Conservation (phyloP, 2,797 vertebrate species). For the Rachycentron canadum region DNA sequence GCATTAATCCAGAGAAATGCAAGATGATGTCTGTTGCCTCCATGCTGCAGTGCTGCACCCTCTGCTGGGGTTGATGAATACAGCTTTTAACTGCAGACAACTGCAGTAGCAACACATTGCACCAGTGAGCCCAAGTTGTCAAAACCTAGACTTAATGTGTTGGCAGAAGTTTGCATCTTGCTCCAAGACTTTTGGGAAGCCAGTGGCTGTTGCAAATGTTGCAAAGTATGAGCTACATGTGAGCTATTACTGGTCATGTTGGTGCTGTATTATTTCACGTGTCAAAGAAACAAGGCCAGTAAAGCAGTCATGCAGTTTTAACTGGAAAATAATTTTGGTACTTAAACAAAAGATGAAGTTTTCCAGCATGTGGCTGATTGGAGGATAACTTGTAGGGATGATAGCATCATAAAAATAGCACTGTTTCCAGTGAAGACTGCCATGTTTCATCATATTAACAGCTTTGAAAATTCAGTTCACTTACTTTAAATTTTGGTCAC, state of each 20-base stretch:
- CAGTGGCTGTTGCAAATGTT: neutral
- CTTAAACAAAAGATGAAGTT: neutral
- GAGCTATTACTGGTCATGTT: neutral
- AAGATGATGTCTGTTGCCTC: constrained; percentile 30
- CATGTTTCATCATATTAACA: neutral
- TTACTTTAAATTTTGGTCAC: constrained; percentile 7
- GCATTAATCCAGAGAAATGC: constrained; percentile 42
- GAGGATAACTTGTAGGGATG: neutral
- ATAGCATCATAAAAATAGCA: neutral
- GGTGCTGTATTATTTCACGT: neutral
- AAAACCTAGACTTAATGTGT: neutral
- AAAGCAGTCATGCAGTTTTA: neutral
- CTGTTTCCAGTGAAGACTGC: neutral
- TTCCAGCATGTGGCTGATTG: neutral
- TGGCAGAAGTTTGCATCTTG: constrained; percentile 7
- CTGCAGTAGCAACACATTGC: constrained; percentile 21
- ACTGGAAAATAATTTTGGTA: neutral
- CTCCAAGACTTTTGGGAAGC: neutral
- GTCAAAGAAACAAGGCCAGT: neutral
- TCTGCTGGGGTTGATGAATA: constrained; percentile 77
- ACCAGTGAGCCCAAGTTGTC: constrained; percentile 34
- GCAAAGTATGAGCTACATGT: neutral
- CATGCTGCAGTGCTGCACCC: constrained; percentile 77
- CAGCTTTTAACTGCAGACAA: constrained; percentile 45
- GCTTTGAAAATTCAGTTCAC: constrained; percentile 7